A percentile compares a stretch with the other conserved stretches of the same genome.
Conservation (phyloP, 2,797 vertebrate species). For the Pipistrellus nathusii region DNA sequence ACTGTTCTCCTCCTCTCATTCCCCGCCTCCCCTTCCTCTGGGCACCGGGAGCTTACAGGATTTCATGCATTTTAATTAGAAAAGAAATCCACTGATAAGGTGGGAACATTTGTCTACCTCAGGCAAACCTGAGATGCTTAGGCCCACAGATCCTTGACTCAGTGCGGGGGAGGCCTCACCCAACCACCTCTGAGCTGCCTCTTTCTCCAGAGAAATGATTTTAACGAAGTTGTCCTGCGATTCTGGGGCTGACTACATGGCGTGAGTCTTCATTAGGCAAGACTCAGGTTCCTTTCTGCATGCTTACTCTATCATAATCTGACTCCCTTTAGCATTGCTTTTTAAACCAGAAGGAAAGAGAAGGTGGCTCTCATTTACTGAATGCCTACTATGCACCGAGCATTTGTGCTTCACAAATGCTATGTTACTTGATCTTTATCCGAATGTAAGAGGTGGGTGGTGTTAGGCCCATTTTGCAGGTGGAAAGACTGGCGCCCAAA, state of each 20-base stretch:
- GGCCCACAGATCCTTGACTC: constrained; percentile 74
- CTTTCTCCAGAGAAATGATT: constrained; percentile 74
- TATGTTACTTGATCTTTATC: background rate
- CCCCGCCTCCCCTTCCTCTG: background rate
- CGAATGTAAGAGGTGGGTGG: background rate
- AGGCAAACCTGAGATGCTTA: constrained; percentile 72
- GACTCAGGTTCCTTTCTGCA: constrained; percentile 22
- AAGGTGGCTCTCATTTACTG: background rate
- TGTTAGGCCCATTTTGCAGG: background rate
- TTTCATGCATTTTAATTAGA: constrained; percentile 84
- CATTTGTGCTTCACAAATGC: background rate
- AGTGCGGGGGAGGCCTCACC: constrained; percentile 73
- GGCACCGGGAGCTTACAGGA: constrained; percentile 76
- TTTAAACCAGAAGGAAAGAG: background rate
- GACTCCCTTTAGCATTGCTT: background rate
- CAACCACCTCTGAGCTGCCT: constrained; percentile 65
- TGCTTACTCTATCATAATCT: background rate
- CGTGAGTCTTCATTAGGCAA: background rate
- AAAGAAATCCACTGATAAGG: constrained; percentile 82
- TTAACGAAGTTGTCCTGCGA: constrained; percentile 61
- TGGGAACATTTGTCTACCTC: constrained; percentile 81
- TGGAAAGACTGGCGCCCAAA: background rate
- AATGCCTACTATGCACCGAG: background rate
- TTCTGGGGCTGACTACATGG: constrained; percentile 60
- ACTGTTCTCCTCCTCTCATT: background rate